These are phyloP conservation scores for Lydus trimaculatus DNA, from an alignment of 2,888 invertebrate genomes.

Conservation along the genomic window DNA sequence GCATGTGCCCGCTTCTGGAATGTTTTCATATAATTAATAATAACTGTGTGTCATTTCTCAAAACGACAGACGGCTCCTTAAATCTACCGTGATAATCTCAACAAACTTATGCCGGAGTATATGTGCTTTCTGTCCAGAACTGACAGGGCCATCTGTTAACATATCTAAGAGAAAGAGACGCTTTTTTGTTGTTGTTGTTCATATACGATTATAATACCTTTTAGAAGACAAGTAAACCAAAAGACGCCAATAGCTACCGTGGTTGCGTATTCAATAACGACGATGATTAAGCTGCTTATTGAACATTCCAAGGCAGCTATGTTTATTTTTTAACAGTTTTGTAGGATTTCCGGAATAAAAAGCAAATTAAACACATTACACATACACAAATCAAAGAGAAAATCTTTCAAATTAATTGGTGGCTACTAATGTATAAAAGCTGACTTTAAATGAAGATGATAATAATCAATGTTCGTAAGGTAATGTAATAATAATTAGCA, in stretches of 20 bases:
- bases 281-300: background rate
- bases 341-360: background rate
- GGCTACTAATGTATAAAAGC: background rate
- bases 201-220: conserved; percentile 18
- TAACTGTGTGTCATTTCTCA: conserved; percentile 54
- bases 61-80: conserved; percentile 52
- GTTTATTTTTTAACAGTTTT: background rate
- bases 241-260: background rate
- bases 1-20: conserved; percentile 24
- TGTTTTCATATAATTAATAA: conserved; percentile 50
- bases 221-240: conserved; percentile 6
- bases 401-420: background rate
- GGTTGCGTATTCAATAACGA: background rate
- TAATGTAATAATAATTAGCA: background rate
- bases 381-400: background rate
- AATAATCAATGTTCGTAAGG: background rate
- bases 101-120: conserved; percentile 45
- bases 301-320: background rate
- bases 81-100: conserved; percentile 56
- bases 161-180: conserved; percentile 19
- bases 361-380: background rate
- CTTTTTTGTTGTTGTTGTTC: conserved; percentile 11
- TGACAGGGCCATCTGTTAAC: conserved; percentile 55
- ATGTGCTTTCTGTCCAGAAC: conserved; percentile 43
- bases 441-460: background rate